Percentiles rank a stretch among this genome's conserved stretches.
phyloP scores from a whole-genome alignment of 1,140 invertebrate species.

The Manduca sexta region DNA sequence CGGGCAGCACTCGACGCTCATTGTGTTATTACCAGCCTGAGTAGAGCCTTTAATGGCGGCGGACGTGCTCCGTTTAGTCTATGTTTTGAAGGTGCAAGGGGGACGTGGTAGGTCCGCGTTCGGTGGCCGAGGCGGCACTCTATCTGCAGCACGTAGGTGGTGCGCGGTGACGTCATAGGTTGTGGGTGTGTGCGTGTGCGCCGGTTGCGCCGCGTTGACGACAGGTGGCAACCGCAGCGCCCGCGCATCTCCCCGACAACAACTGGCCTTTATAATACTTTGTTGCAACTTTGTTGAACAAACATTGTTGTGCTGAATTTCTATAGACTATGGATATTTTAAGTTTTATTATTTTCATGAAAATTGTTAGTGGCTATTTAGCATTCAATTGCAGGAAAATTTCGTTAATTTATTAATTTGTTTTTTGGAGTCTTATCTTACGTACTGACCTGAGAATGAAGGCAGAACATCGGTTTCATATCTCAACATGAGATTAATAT shows the following conservation, averaged over 20 bases:
- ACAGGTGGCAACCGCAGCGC: conserved; percentile 18
- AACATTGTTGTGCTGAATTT: no score
- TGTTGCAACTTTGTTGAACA: no score
- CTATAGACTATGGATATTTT: no score
- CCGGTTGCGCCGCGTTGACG: conserved; percentile 6
- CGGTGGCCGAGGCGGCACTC: not conserved
- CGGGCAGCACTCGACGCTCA: conserved; percentile 23
- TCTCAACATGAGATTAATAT: no score
- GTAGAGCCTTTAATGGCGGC: conserved; percentile 6
- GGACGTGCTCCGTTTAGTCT: not conserved
- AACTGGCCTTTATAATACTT: no score
- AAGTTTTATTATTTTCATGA: not conserved
- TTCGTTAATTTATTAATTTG: not conserved
- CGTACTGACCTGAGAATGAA: no score
- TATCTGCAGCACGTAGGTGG: conserved; percentile 3
- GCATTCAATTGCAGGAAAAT: not conserved
- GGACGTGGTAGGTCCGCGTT: not conserved
- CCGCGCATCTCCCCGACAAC: not conserved
- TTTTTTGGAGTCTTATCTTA: not conserved
- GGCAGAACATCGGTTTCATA: no score
- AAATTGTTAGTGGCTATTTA: not conserved
- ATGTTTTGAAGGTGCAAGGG: not conserved
- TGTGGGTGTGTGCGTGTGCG: conserved; percentile 15
- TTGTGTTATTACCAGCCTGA: conserved; percentile 12
- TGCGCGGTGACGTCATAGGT: conserved; percentile 1